Conservation (phyloP, 2,888 invertebrate species). For the Agelastica alni region DNA sequence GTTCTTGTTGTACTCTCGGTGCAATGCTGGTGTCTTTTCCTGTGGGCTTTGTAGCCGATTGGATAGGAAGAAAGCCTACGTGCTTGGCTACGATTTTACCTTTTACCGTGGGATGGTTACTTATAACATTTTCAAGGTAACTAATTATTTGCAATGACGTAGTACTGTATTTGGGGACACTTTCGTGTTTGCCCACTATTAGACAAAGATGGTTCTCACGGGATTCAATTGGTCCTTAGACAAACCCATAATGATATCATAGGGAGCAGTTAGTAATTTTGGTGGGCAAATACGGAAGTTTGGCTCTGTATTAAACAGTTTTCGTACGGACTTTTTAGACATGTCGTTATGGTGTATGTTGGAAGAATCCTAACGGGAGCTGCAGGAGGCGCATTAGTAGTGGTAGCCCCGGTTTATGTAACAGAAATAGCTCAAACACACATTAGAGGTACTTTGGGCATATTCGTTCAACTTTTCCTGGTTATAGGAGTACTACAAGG, state of each 20-base stretch:
- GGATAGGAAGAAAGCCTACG: slow-evolving; percentile 70
- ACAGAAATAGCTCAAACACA: slow-evolving; percentile 84
- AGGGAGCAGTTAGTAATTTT: no score
- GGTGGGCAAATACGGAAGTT: no score
- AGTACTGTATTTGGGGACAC: no score
- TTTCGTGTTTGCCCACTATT: no score
- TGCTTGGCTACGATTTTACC: slow-evolving; percentile 68
- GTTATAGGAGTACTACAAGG: slow-evolving; percentile 82
- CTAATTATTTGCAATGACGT: slow-evolving; percentile 69
- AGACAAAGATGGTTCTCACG: no score
- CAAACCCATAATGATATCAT: no score
- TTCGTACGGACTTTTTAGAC: no score
- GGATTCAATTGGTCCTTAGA: no score
- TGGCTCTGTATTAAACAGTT: slow-evolving; percentile 68
- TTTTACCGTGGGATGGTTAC: slow-evolving; percentile 73
- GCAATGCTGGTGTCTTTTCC: slow-evolving; percentile 74
- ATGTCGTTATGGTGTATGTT: no score
- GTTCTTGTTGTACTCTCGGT: slow-evolving; percentile 71
- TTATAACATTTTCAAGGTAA: slow-evolving; percentile 73
- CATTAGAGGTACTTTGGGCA: slow-evolving; percentile 80
- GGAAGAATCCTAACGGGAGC: slow-evolving; percentile 71
- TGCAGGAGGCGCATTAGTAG: slow-evolving; percentile 79
- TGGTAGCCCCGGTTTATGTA: slow-evolving; percentile 84
- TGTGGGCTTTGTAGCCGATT: slow-evolving; percentile 61
- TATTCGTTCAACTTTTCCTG: slow-evolving; percentile 84